Evolutionary conservation across 2,113 vertebrate genomes (phyloP).

Genomic region (Ophthalmolycus amberensis): DNA sequence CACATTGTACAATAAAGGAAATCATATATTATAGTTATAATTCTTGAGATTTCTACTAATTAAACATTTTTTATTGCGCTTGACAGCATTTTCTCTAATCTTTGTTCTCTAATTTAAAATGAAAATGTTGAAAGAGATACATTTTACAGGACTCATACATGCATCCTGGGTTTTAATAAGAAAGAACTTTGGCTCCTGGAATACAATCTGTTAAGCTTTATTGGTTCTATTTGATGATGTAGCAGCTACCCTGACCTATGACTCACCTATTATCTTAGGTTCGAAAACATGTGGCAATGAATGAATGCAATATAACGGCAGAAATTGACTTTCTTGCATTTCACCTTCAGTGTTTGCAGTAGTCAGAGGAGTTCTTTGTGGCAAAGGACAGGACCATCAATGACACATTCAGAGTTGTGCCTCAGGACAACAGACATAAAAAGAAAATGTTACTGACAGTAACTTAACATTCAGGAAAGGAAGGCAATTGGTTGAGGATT

Average conservation of each 20-base stretch:
- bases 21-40: neutral
- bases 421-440: slow-evolving; percentile 43
- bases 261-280: neutral
- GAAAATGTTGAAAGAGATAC: neutral
- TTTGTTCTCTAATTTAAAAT: neutral
- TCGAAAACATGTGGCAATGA: neutral
- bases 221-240: neutral
- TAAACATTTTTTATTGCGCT: no score
- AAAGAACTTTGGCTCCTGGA: neutral
- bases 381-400: slow-evolving; percentile 44
- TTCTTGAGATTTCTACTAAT: neutral
- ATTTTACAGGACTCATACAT: neutral
- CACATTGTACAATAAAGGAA: neutral
- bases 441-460: slow-evolving; percentile 44
- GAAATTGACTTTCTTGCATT: neutral
- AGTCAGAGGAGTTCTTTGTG: neutral
- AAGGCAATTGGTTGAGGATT: slow-evolving; percentile 42
- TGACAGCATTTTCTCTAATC: neutral
- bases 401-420: slow-evolving; percentile 21
- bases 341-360: neutral
- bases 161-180: neutral
- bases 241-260: neutral
- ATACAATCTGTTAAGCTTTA: neutral
- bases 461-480: slow-evolving; percentile 53
- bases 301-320: neutral